These are phyloP conservation scores for Palaemon carinicauda DNA, from an alignment of 1,140 invertebrate species.

Conservation along the genomic window DNA sequence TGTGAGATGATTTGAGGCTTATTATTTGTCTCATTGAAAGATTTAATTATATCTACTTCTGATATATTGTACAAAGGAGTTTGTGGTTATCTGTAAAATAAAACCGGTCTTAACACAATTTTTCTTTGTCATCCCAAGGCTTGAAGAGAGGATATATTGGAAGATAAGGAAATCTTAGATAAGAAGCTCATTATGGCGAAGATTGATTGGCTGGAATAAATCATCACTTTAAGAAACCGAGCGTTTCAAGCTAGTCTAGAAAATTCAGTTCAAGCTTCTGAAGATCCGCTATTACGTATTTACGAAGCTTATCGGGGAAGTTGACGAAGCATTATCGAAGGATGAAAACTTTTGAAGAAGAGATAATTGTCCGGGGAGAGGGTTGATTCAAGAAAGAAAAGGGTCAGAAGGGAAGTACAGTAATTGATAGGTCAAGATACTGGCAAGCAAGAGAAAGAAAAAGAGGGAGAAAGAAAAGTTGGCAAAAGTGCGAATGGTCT, in stretches of 20 bases:
- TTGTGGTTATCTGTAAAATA: background rate
- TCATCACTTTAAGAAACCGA: background rate
- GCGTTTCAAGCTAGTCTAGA: background rate
- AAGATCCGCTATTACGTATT: background rate
- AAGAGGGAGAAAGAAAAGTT: background rate
- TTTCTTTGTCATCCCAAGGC: constrained; percentile 6
- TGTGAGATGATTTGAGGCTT: background rate
- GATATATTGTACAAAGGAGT: background rate
- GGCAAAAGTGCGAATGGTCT: background rate
- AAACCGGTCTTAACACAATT: background rate
- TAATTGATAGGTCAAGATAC: background rate
- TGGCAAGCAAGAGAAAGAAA: background rate
- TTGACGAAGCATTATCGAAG: background rate
- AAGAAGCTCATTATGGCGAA: background rate
- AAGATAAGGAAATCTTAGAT: background rate
- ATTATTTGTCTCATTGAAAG: background rate
- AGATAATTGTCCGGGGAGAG: no score
- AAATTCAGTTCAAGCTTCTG: background rate
- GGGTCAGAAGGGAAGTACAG: background rate
- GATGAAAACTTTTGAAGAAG: background rate
- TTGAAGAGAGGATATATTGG: constrained; percentile 3
- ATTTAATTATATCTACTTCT: background rate
- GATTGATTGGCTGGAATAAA: background rate
- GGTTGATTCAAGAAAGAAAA: background rate
- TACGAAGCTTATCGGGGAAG: background rate